phyloP scores from a whole-genome alignment of 2,113 vertebrate genomes.

The Callionymus lyra region DNA sequence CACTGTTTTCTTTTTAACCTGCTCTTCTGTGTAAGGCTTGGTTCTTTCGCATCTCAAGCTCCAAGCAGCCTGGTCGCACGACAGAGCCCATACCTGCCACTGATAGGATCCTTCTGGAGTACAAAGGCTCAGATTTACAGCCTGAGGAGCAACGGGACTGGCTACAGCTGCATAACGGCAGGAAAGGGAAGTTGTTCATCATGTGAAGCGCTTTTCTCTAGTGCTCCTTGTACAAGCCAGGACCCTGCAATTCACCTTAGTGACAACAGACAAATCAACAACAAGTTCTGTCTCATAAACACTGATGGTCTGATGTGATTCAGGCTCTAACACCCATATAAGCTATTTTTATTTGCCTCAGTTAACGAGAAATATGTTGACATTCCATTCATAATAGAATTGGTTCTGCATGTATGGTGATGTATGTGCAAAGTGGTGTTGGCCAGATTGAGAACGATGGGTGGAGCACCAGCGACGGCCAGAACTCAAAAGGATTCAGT shows the following conservation, averaged over 20 bases:
- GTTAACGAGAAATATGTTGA: neutral
- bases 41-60: conserved; percentile 46
- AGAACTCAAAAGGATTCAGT: conserved; percentile 15
- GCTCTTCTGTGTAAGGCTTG: conserved; percentile 14
- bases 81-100: conserved; percentile 81
- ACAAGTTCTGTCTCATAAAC: conserved; percentile 8
- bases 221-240: conserved; percentile 48
- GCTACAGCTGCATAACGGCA: conserved; percentile 87
- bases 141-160: conserved; percentile 72
- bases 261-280: conserved; percentile 54
- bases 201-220: conserved; percentile 83
- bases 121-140: conserved; percentile 93
- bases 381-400: conserved; percentile 2
- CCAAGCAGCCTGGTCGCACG: conserved; percentile 78
- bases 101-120: conserved; percentile 92
- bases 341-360: too few species aligned
- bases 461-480: neutral
- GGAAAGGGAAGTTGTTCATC: conserved; percentile 99
- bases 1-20: conserved; percentile 8
- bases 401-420: conserved; percentile 3
- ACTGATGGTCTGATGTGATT: conserved; percentile 20
- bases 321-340: conserved; percentile 18
- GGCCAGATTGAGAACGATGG: neutral
- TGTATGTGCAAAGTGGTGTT: too few species aligned
- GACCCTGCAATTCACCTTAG: conserved; percentile 73